Evolutionary conservation across 2,888 invertebrate species (phyloP), one percentile per base, ranked within the genome.

Genomic region (Heliconius erato): DNA sequence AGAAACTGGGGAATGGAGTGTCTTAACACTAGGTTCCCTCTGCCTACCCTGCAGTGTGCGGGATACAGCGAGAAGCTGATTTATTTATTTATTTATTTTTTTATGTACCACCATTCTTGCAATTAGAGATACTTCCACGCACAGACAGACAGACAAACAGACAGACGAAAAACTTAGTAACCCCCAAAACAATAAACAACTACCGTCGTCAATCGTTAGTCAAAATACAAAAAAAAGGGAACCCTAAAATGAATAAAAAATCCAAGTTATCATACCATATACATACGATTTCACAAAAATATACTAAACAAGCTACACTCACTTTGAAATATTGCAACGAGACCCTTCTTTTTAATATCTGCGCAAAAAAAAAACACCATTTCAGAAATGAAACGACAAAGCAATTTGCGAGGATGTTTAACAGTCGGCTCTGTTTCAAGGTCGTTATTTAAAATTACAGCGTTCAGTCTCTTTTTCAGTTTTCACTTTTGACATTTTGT

Each of bases 401-500:
- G 44, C 40, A 78, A 78, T 78, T 78, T 67, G 67, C 67, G 77
- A 78, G 77, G 77, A 78, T 78, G 44, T 78, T 78, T 67, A 63
- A 74, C 59, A 68, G n/a, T 80, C 71, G 23, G 32, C 11, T n/a
- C 77, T 77, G 79, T 44, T 77, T 77, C 80, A 44, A 74, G 74
- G 65, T 67, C 32, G 26, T 59, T 68, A 78, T 78, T 80, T 80
- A n/a, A 82, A 77, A 80, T 83, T 79, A 80, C 78, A 69, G 32
- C 63, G 77, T 78, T 80, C 78, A 49, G 72, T 54, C 67, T 54
- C 49, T 74, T 74, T 76, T 40, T 14, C 63, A 63, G n/a, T 76
- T 40, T n/a, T 63, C 35, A 40, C 63, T 63, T 40, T 76, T 76
- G 63, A 76, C 76, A 63, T 76, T 76, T 59, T 14, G 40, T n/a